phyloP scores from a whole-genome alignment of 1,140 invertebrate species.

The Drosophila pachea region DNA sequence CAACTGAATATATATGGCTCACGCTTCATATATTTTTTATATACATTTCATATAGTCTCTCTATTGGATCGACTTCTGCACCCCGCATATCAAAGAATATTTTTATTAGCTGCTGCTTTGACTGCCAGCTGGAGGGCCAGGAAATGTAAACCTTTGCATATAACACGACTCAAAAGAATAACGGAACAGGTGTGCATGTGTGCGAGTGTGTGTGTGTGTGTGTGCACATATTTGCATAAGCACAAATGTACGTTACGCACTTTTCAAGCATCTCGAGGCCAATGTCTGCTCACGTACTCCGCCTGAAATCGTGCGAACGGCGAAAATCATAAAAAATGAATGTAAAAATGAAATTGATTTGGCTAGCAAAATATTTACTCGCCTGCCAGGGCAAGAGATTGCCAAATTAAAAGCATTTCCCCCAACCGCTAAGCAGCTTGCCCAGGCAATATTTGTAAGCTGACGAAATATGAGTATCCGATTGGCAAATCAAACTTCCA shows the following conservation, averaged over 20 bases:
- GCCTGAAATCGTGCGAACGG: background rate
- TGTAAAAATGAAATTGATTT: constrained; percentile 19
- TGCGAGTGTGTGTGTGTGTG: background rate
- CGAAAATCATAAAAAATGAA: background rate
- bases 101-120: constrained; percentile 5
- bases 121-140: no score
- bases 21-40: background rate
- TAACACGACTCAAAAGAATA: background rate
- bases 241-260: constrained; percentile 8
- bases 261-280: constrained; percentile 1
- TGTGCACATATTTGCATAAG: constrained; percentile 15
- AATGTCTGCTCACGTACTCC: constrained; percentile 12
- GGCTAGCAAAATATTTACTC: constrained; percentile 30
- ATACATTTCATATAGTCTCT: no score
- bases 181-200: background rate
- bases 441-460: background rate
- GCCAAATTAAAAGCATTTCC: constrained; percentile 6
- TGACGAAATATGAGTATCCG: no score
- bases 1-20: no score
- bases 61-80: background rate
- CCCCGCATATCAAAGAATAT: background rate
- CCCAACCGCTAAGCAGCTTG: background rate
- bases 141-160: background rate
- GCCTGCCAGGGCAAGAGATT: constrained; percentile 2
- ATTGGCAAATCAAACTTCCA: constrained; percentile 2